Percentiles rank a stretch among this genome's conserved stretches.
These are phyloP conservation scores for Catharus bicknelli DNA, from an alignment of 2,113 vertebrate genomes.

Conservation along the genomic window DNA sequence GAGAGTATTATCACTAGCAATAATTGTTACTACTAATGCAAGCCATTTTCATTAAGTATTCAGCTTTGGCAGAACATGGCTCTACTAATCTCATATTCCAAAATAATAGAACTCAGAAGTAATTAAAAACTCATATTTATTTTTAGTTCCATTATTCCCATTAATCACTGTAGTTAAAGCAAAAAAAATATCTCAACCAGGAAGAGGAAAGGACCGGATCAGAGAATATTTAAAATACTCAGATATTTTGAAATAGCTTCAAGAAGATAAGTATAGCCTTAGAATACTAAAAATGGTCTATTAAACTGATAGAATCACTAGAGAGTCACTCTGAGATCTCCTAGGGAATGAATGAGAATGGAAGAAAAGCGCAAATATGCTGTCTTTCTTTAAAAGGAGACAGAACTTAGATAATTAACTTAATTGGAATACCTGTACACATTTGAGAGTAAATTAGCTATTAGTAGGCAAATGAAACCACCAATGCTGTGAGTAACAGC, in stretches of 20 bases:
- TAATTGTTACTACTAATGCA: constrained; percentile 2
- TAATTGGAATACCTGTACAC: background rate
- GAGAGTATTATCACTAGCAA: background rate
- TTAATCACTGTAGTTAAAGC: background rate
- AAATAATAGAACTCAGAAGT: background rate
- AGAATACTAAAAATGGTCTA: background rate
- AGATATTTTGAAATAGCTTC: background rate
- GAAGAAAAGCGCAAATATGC: background rate
- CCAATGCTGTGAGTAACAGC: background rate
- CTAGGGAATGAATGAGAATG: background rate
- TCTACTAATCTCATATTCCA: constrained; percentile 1
- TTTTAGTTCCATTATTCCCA: background rate
- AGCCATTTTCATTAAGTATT: background rate
- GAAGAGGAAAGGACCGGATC: background rate
- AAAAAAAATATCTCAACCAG: background rate
- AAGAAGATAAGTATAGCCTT: background rate
- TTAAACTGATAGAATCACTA: background rate
- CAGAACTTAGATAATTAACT: background rate
- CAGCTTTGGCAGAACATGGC: background rate
- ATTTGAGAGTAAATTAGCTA: background rate
- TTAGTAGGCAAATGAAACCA: background rate
- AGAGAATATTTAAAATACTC: background rate
- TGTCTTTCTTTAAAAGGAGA: background rate
- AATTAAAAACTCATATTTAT: background rate
- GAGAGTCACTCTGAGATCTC: background rate